Percentiles rank a stretch among this genome's conserved stretches.
Conservation (phyloP, 2,113 vertebrate genomes). For the Mus musculus region DNA sequence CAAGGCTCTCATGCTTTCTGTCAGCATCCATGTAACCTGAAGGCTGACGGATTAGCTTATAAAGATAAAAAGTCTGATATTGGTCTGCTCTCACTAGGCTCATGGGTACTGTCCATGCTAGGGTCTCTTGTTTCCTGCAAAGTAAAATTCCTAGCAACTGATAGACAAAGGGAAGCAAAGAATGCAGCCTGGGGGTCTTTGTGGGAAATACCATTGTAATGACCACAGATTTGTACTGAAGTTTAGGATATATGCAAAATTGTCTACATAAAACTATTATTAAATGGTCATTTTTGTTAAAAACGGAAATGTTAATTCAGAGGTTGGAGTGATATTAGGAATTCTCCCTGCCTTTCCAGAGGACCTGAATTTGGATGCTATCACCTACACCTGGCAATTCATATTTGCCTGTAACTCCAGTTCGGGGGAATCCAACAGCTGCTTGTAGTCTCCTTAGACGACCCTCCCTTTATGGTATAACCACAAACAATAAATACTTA, state of each 20-base stretch:
- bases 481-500: not conserved
- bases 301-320: not conserved
- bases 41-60: not conserved
- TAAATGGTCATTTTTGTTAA: not conserved
- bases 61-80: slow-evolving; percentile 2
- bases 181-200: not conserved
- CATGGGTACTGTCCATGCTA: not conserved
- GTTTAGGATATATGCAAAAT: not conserved
- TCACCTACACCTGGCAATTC: not conserved
- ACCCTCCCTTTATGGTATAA: not conserved
- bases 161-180: not conserved
- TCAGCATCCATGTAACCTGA: not conserved
- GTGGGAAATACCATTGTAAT: not conserved
- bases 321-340: not conserved
- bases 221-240: not conserved
- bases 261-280: not conserved
- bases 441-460: not conserved
- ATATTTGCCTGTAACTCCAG: not conserved
- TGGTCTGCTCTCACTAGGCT: not conserved
- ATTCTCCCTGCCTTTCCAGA: not conserved
- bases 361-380: not conserved
- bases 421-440: not conserved
- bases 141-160: not conserved
- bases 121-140: slow-evolving; percentile 5
- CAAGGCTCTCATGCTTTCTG: not conserved